Evolutionary conservation across 2,888 invertebrate genomes (phyloP).

Genomic region (Oxyscelio sp.): DNA sequence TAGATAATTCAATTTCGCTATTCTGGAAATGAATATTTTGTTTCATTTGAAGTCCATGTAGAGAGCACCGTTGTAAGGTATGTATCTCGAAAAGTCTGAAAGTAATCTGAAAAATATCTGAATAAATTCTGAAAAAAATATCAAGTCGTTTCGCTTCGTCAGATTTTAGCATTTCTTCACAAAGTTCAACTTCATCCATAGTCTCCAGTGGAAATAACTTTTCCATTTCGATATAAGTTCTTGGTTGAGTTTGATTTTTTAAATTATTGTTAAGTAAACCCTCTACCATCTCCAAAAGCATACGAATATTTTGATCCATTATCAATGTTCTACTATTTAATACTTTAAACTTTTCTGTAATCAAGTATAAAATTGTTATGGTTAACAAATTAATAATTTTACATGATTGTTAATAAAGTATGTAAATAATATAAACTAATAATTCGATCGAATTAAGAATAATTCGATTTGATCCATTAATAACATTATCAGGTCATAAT

Average conservation of each 20-base stretch:
- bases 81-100: too few species aligned
- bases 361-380: background rate
- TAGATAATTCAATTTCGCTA: too few species aligned
- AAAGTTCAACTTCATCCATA: background rate
- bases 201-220: constrained; percentile 11
- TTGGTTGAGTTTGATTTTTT: background rate
- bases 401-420: background rate
- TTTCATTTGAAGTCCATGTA: too few species aligned
- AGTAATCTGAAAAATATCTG: too few species aligned
- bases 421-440: too few species aligned
- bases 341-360: background rate
- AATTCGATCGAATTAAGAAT: too few species aligned
- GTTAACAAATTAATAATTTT: background rate
- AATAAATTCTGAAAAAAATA: too few species aligned
- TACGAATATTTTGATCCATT: constrained; percentile 17
- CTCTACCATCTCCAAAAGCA: constrained; percentile 8
- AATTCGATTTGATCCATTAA: too few species aligned
- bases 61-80: too few species aligned
- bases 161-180: background rate
- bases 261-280: background rate
- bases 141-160: constrained; percentile 4
- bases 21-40: too few species aligned
- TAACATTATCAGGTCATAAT: too few species aligned
- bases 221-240: constrained; percentile 6
- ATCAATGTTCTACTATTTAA: constrained; percentile 7